Evolutionary conservation across 2,888 invertebrate species (phyloP), one percentile per base, ranked within the genome.

Genomic region (Tanytarsus gracilentus): DNA sequence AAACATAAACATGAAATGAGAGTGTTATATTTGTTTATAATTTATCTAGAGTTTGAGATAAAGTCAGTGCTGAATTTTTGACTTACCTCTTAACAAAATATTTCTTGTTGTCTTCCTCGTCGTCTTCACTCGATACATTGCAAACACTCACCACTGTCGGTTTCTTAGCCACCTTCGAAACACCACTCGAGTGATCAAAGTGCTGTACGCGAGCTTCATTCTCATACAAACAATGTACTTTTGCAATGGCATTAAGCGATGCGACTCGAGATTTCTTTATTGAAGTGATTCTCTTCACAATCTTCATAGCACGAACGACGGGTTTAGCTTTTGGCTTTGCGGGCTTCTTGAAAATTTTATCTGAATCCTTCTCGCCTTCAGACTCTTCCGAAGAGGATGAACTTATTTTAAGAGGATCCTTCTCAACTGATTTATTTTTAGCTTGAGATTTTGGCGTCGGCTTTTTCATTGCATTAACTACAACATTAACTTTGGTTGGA

Each of bases 191-290:
- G 67, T 81, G 81, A 68, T 18, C n/a, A n/a, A n/a, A n/a, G n/a
- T n/a, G 21, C 21, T 44, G 44, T 3, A 84, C 83, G 53, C 86
- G 78, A 55, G 86, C 84, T 74, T 92, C 92, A 69, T 92, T 92
- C 72, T 92, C 92, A 68, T 92, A 92, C 23, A 93, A 77, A 68
- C 91, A 91, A 70, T 92, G 91, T 2, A 93, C 92, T 76, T 92
- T 92, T 25, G 91, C 91, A 65, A 88, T 72, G 1, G 93, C 93
- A 70, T 93, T 93, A 27, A 93, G 73, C 2, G 92, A 91, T 33
- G 93, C 93, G 73, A 91, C 89, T 64, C 93, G 80, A 69, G 88
- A 88, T 48, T 86, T 79, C 72, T 89, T 55, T 14, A 39, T 25
- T 11, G 23, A 18, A 18, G 6, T 18, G 26, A 55, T 55, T 21